Evolutionary conservation across 2,797 vertebrate genomes (phyloP).

Genomic region (Coranthus polyacanthus): DNA sequence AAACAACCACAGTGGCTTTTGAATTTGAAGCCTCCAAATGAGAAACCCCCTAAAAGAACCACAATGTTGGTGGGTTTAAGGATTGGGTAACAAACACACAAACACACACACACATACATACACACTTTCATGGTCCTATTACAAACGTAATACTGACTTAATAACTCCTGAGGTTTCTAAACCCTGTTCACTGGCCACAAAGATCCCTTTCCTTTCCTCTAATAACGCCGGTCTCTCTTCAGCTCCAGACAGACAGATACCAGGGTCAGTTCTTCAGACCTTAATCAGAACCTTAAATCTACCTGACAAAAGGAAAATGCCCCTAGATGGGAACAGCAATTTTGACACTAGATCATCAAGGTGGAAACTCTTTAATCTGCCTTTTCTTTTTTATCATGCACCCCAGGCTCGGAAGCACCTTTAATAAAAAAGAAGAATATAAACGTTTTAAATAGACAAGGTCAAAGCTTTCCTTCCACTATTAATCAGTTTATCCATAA

Average conservation of each 20-base stretch:
- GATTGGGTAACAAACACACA: constrained; percentile 57
- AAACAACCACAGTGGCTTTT: constrained; percentile 61
- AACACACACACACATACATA: constrained; percentile 29
- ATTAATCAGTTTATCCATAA: background rate
- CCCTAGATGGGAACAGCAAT: constrained; percentile 18
- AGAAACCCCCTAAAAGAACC: constrained; percentile 29
- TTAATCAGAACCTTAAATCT: constrained; percentile 34
- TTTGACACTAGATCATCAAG: background rate
- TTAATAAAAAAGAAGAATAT: background rate
- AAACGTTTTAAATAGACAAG: constrained; percentile 1
- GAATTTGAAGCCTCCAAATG: constrained; percentile 53
- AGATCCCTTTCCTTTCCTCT: constrained; percentile 44
- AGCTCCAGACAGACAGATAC: constrained; percentile 31
- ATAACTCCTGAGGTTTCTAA: constrained; percentile 57
- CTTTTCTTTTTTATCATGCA: background rate
- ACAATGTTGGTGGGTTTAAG: constrained; percentile 52
- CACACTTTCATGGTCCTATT: constrained; percentile 47
- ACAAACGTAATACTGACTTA: constrained; percentile 55
- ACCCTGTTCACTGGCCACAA: constrained; percentile 52
- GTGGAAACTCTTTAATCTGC: constrained; percentile 13
- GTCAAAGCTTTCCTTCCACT: constrained; percentile 16
- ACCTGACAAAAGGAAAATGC: constrained; percentile 15
- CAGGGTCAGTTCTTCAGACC: constrained; percentile 30
- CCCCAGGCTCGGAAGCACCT: background rate
- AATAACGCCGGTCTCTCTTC: constrained; percentile 31